Evolutionary conservation across 2,113 vertebrate species (phyloP), one percentile per base, ranked within the genome.

Genomic region (Parus major): DNA sequence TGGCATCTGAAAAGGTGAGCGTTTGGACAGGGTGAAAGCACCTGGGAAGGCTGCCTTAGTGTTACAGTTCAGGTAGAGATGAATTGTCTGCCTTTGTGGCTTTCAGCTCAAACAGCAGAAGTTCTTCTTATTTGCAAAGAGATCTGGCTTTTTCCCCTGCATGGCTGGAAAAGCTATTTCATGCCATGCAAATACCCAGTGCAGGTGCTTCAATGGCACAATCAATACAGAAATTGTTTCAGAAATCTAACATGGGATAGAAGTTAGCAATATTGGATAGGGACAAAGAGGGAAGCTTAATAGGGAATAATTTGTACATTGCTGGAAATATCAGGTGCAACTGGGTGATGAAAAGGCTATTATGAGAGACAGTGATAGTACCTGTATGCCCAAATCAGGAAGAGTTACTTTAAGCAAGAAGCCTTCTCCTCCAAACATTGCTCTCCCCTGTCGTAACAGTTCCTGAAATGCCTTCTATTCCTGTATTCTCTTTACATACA

Each of bases 1-100:
- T 97, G 97, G 92, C 95, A 39, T 90, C 96, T 60, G 87, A 80
- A 95, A 97, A 97, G 97, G 97, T 97, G 61, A 97, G 97, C 75
- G 15, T 44, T 69, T 50, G 33, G 49, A 31, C 16, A 44, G 52
- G 52, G 46, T 53, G 33, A 53, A 72, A 60, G 39, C 0, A 0
- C 70, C 10, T 0, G 4, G 16, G 52, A 57, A 71, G 55, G 41
- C 44, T 93, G 49, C 20, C 27, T 70, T 2, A 0, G 24, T 83
- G 36, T 50, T 73, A 24, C 3, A 66, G 27, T n/a, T 68, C 14
- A 36, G 60, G 31, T 90, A 36, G 21, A 80, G 13, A 24, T 35
- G 4, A 91, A 49, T 12, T 78, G 10, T 61, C 39, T 77, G 53
- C 19, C 25, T 17, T 77, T 0, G 2, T 29, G 14, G 47, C 61